Base-by-base conservation (phyloP, 1,140 invertebrate genomes). In the Harlomillsia oculata region DNA sequence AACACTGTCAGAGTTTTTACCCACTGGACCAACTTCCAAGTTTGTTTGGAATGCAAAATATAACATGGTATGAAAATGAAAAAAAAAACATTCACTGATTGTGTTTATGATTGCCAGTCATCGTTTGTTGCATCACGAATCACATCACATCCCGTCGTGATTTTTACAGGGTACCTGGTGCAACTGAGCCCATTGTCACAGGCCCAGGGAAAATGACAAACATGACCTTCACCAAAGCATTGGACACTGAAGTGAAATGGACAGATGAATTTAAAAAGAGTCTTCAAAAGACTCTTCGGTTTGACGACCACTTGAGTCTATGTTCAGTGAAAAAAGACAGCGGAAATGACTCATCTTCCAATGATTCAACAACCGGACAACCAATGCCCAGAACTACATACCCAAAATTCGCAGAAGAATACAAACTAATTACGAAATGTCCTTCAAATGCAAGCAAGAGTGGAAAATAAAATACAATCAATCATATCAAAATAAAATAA, bases 1-100 rank as follows among this genome's bases (percentile, higher is more conserved):
- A 6, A 1, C 14, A 39, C 30, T 60, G 58, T 29, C 37, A 28
- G 14, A 60, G 58, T 51, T 20, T 23, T n/a, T 53, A 53, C 28
- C 18, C 26, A 5, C 16, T 18, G 0, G 43, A 36, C 13, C 13
- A 32, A 13, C 16, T 49, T 5, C 8, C 9, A 5, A 11, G 20
- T 3, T 6, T 44, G 16, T 48, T 56, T 40, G 53, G 53, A 29
- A 56, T 56, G 25, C 21, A 46, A 25, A 44, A 48, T 3, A 18
- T 56, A 8, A 29, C 21, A 8, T 46, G 23, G 23, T 41, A 18
- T 6, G 39, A 8, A 41, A 9, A 41, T 41, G n/a, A n/a, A n/a
- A n/a, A n/a, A n/a, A n/a, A 13, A 18, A 41, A 41, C 9, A 41
- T 41, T 6, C 26, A 25, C 23, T 46, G 9, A 9, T 21, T 46